Base-by-base conservation (phyloP, 2,797 vertebrate genomes). In the Chaunax sp. region DNA sequence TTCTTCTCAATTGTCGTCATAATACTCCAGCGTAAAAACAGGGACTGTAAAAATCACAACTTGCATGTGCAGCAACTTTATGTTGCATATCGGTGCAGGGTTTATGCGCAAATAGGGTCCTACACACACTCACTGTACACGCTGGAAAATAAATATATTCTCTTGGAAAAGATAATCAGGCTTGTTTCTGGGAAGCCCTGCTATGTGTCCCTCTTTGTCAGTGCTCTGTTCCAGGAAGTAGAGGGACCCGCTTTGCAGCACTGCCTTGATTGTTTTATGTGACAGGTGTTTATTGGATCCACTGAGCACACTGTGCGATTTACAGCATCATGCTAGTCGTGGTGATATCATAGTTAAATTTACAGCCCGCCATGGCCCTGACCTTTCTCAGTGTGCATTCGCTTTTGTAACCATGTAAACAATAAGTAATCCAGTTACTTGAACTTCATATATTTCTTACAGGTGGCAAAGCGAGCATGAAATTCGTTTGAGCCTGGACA, bases 241-340 rank as follows among this genome's bases (percentile, higher is more conserved):
- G 44, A 73, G 19, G 28, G 23, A 26, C 51, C 58, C 19, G 28
- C 13, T 37, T 37, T 37, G 35, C 11, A 37, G 35, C 2, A 8
- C 1, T 12, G 38, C 38, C 14, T 16, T 13, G 71, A 63, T 68
- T 77, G 57, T 68, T 86, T 80, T 59, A 82, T 82, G 68, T 80
- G 70, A 77, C 80, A 75, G 73, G 77, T 79, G 75, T 84, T 84
- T 74, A 59, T 47, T 69, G 58, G 72, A 28, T 45, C 44, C 22
- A 7, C 61, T 40, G 28, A 62, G 22, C 9, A 11, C 14, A 58
- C 25, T 38, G 44, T 52, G 57, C 80, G 69, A 82, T 75, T 81
- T 75, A 74, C 56, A 28, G 54, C 33, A 1, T 38, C 1, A 0
- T 52, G 65, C 28, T n/a, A 2, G 22, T 10, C 16, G 55, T n/a